Percentiles rank a stretch among this genome's conserved stretches.
Evolutionary conservation across 2,888 invertebrate species (phyloP).

Genomic region (Rhogogaster chlorosoma): DNA sequence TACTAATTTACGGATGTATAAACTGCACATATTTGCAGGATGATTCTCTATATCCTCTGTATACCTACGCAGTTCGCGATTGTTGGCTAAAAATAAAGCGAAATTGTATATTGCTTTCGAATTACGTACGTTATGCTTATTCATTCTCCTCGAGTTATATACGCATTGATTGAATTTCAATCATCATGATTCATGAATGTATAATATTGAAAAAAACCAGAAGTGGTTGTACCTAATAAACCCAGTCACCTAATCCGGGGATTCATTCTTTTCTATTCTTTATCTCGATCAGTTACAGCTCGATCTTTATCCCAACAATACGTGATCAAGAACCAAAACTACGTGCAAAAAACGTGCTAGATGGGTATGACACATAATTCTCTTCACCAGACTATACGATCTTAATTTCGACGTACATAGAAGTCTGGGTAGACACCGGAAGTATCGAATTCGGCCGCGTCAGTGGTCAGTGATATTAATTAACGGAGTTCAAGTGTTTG

Average conservation of each 20-base stretch:
- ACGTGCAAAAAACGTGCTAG: neutral
- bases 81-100: too few species aligned
- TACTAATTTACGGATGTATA: too few species aligned
- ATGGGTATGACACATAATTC: too few species aligned
- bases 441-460: slow-evolving; percentile 9
- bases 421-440: neutral
- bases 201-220: neutral
- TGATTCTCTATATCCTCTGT: too few species aligned
- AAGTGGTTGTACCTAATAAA: neutral
- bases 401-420: too few species aligned
- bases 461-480: slow-evolving; percentile 11
- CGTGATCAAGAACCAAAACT: neutral
- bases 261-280: neutral
- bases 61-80: too few species aligned
- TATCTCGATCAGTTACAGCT: neutral
- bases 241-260: neutral
- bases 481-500: slow-evolving; percentile 6
- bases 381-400: neutral
- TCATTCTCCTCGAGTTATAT: too few species aligned
- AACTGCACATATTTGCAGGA: too few species aligned
- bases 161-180: too few species aligned
- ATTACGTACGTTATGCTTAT: too few species aligned
- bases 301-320: neutral
- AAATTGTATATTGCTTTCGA: too few species aligned
- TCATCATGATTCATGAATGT: too few species aligned